Evolutionary conservation across 2,113 vertebrate species (phyloP).

Genomic region (Mesembrinibis cayennensis): DNA sequence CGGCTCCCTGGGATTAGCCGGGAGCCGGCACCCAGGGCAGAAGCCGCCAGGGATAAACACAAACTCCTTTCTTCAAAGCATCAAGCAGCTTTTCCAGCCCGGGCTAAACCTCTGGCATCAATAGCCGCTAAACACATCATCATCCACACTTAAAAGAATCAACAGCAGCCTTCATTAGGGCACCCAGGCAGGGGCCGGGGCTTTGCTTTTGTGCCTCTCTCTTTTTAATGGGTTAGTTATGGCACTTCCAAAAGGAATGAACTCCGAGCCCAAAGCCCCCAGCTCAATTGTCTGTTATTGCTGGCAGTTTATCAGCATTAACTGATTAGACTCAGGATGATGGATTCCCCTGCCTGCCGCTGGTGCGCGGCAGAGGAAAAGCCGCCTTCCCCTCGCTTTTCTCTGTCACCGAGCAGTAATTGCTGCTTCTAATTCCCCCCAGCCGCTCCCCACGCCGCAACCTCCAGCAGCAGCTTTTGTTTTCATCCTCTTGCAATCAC

Average conservation of each 20-base stretch:
- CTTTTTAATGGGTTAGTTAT: constrained; percentile 48
- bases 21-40: neutral
- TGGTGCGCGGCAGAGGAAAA: neutral
- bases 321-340: constrained; percentile 78
- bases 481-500: neutral
- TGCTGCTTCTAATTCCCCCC: constrained; percentile 5
- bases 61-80: neutral
- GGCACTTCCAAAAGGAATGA: constrained; percentile 73
- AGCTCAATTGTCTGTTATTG: constrained; percentile 79
- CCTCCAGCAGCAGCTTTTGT: neutral
- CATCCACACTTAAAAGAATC: constrained; percentile 35
- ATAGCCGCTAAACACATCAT: constrained; percentile 36
- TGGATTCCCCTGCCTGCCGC: constrained; percentile 70
- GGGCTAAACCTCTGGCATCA: constrained; percentile 11
- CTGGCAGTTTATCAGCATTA: constrained; percentile 81
- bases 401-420: constrained; percentile 34
- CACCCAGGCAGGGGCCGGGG: constrained; percentile 16
- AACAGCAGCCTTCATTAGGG: constrained; percentile 20
- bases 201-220: constrained; percentile 14
- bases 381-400: neutral
- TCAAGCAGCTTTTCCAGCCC: neutral
- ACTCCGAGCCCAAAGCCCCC: constrained; percentile 53
- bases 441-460: neutral
- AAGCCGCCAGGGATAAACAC: neutral
- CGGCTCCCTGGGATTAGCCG: accelerated